phyloP scores from a whole-genome alignment of 2,888 invertebrate genomes.

The Azorinus chamasolen region DNA sequence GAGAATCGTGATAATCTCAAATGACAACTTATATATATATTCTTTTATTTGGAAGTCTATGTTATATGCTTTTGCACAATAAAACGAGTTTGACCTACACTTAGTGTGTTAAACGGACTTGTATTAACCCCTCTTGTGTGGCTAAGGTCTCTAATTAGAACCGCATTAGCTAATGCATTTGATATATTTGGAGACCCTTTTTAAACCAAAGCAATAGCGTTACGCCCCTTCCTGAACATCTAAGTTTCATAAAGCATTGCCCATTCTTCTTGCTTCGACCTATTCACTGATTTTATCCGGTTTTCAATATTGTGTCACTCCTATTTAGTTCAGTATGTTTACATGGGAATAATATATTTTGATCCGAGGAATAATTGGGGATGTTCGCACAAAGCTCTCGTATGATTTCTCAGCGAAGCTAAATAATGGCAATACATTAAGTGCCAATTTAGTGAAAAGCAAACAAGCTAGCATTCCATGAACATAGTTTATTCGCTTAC shows the following conservation, averaged over 20 bases:
- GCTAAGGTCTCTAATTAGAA: constrained; percentile 39
- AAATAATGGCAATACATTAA: too few species aligned
- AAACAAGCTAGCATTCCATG: too few species aligned
- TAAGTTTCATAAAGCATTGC: constrained; percentile 10
- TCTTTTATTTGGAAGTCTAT: too few species aligned
- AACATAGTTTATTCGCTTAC: too few species aligned
- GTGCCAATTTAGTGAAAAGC: too few species aligned
- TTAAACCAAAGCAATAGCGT: constrained; percentile 3
- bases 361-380: constrained; percentile 31
- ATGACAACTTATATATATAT: too few species aligned
- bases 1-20: too few species aligned
- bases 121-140: constrained; percentile 39
- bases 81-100: too few species aligned
- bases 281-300: constrained; percentile 37
- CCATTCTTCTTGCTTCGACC: constrained; percentile 21
- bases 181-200: constrained; percentile 30
- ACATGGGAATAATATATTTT: constrained; percentile 17
- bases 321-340: constrained; percentile 25
- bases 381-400: constrained; percentile 21
- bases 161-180: constrained; percentile 40
- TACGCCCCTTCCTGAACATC: constrained; percentile 50
- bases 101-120: too few species aligned
- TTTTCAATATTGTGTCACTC: constrained; percentile 12
- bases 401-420: neutral
- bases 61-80: too few species aligned